A percentile compares a stretch with the other conserved stretches of the same genome.
These are phyloP conservation scores for Nylanderia fulva DNA, from an alignment of 1,140 invertebrate species.

Conservation along the genomic window DNA sequence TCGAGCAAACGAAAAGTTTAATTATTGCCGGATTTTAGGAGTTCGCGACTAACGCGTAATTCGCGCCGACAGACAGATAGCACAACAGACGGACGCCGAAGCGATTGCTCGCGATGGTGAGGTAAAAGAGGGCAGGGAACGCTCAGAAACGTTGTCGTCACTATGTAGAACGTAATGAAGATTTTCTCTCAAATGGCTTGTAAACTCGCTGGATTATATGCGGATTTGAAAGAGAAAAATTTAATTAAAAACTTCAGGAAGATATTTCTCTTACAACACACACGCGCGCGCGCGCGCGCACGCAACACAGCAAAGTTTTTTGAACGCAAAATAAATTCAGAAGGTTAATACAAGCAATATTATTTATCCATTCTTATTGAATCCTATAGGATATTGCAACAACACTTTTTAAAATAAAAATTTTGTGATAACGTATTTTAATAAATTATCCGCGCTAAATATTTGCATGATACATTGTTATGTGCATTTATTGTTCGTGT, in stretches of 20 bases:
- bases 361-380: not conserved
- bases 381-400: not conserved
- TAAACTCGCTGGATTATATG: conserved; percentile 31
- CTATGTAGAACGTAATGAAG: conserved; percentile 38
- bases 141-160: conserved; percentile 9
- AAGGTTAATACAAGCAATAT: not conserved
- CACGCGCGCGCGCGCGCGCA: too few relatives aligned
- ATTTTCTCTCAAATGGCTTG: conserved; percentile 49
- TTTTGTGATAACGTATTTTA: conserved; percentile 3
- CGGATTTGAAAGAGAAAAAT: conserved; percentile 49
- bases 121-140: not conserved
- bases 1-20: conserved; percentile 60
- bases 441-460: not conserved
- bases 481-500: too few relatives aligned
- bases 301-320: not conserved
- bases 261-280: conserved; percentile 11
- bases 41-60: conserved; percentile 46
- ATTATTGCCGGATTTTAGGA: conserved; percentile 54
- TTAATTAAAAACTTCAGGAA: conserved; percentile 58
- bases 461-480: not conserved
- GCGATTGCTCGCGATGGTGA: not conserved
- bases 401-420: not conserved
- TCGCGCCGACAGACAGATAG: too few relatives aligned
- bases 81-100: conserved; percentile 19
- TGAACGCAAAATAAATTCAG: conserved; percentile 20